phyloP scores from a whole-genome alignment of 23 tunicate species.

The Phallusia fumigata region DNA sequence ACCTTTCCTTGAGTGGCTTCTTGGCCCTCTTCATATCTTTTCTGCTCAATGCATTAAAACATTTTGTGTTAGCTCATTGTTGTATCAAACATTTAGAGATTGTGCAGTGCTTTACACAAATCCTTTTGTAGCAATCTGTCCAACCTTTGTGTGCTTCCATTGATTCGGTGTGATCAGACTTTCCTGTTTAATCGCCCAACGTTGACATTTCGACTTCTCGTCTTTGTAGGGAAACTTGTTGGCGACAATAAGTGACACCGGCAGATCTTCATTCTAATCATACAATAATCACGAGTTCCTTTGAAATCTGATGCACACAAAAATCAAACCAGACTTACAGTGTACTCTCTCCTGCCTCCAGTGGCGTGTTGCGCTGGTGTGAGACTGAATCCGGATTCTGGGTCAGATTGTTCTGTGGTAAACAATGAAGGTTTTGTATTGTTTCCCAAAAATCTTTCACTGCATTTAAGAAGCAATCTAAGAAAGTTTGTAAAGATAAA shows the following conservation, averaged over 20 bases:
- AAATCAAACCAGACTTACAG: neutral
- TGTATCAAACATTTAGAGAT: neutral
- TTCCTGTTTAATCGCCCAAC: conserved; percentile 92
- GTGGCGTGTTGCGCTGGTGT: neutral
- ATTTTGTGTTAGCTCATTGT: neutral
- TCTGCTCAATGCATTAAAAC: too few relatives aligned
- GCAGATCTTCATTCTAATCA: neutral
- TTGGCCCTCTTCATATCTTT: too few relatives aligned
- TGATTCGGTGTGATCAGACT: conserved; percentile 34
- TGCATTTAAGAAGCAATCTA: too few relatives aligned
- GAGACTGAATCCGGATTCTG: conserved; percentile 3
- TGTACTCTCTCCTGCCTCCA: neutral
- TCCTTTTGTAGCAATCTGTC: neutral
- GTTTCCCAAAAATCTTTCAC: too few relatives aligned
- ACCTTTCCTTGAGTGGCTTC: too few relatives aligned
- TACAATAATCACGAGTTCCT: too few relatives aligned
- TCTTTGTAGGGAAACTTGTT: conserved; percentile 29
- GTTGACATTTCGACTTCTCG: conserved; percentile 28
- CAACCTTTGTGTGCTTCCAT: conserved; percentile 80
- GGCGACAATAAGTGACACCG: conserved; percentile 21
- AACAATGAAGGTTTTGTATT: too few relatives aligned
- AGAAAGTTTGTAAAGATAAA: too few relatives aligned
- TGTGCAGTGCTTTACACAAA: neutral
- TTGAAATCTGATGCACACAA: too few relatives aligned
- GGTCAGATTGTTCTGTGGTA: neutral